Evolutionary conservation across 1,140 invertebrate species (phyloP), one percentile per base, ranked within the genome.

Genomic region (Temnothorax curvispinosus): DNA sequence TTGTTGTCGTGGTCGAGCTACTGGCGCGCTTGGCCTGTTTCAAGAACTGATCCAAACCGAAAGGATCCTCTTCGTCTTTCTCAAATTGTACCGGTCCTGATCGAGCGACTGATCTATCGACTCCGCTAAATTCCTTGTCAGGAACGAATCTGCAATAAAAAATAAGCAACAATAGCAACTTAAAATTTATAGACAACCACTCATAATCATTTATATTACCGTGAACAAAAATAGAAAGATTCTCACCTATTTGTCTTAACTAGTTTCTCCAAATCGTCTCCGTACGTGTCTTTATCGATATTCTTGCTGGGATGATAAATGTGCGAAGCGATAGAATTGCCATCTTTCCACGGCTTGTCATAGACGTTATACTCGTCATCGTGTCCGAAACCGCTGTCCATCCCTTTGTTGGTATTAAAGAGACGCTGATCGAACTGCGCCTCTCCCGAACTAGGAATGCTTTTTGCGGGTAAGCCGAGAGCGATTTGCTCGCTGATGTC

Each of bases 401-500:
- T 98, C 71, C 99, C 99, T 94, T 99, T 98, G 54, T 96, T 97
- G 88, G 99, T 98, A 93, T 99, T 99, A 93, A 99, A 99, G 3
- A 99, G 96, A 69, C 99, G 96, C 91, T 99, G 98, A 96, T 99
- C 99, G 95, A 99, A 99, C 94, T 99, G 97, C 0, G 97, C 97
- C 94, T 99, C 99, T 0, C 97, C 97, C 35, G 96, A 96, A 74
- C 95, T 96, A 11, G 96, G 96, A 44, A 96, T 92, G 6, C 96
- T 96, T 92, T 99, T 98, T 4, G 98, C 98, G 0, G 99, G 99
- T 93, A 99, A 94, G 5, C 99, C 99, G 6, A 99, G 96, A 0
- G 99, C 99, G 92, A 99, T 99, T 96, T 99, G 98, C 94, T 99
- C 99, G 86, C 98, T 99, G 80, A 99, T 99, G 94, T 99, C 99